Base-by-base conservation (phyloP, 2,797 vertebrate species). In the Botia almorhae region DNA sequence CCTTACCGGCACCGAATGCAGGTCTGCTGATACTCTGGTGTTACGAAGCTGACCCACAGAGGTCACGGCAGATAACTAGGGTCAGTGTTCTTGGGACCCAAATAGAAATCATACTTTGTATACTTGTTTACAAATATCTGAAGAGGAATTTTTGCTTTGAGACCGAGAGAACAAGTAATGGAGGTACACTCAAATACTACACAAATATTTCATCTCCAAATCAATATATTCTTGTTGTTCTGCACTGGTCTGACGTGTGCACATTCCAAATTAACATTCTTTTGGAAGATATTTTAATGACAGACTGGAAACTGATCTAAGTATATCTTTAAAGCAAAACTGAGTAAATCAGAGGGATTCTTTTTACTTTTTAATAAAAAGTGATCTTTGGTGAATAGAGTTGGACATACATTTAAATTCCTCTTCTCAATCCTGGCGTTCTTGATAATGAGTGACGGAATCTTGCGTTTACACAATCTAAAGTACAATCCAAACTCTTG, bases 51-150 rank as follows among this genome's bases (percentile, higher is more conserved):
- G 51, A 72, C 51, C 26, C 70, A 69, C 36, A 60, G 73, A 80
- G 81, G 74, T 80, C 64, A 80, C 69, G 53, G 43, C 19, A 58
- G 70, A 58, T 76, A 73, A 50, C 67, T 36, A n/a, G 64, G 51
- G 53, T 60, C 33, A 33, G 48, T 43, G 68, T 56, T 48, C 10
- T 29, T 12, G 4, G 43, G 46, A 69, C 21, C 65, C 63, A 84
- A 26, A 46, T 39, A 51, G 46, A 63, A 4, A 65, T 43, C 13
- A 16, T 26, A 33, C 14, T 16, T 33, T 63, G 0, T 7, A 3
- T 5, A 7, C 36, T 11, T 67, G n/a, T 33, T 51, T 64, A 55
- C 36, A 76, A 65, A 7, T 14, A 39, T 19, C n/a, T 7, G 2
- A n/a, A 56, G 67, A 56, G 16, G 5, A 43, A 8, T 39, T 39